phyloP scores from a whole-genome alignment of 2,888 invertebrate species.

The Agrypnus murinus region DNA sequence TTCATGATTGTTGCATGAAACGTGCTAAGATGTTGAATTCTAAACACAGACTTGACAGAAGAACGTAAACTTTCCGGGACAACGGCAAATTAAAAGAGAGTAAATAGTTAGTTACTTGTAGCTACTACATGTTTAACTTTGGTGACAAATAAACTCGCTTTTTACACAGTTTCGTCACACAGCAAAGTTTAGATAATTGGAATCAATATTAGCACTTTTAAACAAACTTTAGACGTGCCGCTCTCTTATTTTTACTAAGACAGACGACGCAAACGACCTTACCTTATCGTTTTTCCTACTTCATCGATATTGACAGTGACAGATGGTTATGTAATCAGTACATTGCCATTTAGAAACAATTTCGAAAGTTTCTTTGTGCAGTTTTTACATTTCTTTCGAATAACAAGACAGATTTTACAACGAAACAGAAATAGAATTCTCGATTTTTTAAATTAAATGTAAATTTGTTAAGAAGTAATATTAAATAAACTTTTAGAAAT shows the following conservation, averaged over 20 bases:
- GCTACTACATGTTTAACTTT: background rate
- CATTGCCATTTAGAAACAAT: background rate
- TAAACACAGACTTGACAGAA: constrained; percentile 27
- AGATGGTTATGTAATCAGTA: background rate
- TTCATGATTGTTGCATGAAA: constrained; percentile 42
- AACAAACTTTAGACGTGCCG: background rate
- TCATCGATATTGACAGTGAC: constrained; percentile 4
- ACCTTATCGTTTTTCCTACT: background rate
- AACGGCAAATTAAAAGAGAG: constrained; percentile 27
- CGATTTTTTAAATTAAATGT: background rate
- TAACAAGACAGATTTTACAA: background rate
- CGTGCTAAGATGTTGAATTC: constrained; percentile 35
- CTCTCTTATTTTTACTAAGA: background rate
- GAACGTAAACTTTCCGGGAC: constrained; percentile 5
- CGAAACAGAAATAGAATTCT: background rate
- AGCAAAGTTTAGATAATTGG: background rate
- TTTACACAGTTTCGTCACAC: background rate
- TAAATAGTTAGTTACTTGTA: constrained; percentile 21
- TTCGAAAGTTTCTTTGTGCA: background rate
- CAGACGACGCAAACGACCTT: background rate
- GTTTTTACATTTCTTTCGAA: no score
- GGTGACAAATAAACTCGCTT: constrained; percentile 2
- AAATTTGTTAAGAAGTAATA: no score
- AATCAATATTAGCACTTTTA: constrained; percentile 7
- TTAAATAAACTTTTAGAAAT: no score